Conservation (phyloP, 1,140 invertebrate species). For the Drosophila ogumai region DNA sequence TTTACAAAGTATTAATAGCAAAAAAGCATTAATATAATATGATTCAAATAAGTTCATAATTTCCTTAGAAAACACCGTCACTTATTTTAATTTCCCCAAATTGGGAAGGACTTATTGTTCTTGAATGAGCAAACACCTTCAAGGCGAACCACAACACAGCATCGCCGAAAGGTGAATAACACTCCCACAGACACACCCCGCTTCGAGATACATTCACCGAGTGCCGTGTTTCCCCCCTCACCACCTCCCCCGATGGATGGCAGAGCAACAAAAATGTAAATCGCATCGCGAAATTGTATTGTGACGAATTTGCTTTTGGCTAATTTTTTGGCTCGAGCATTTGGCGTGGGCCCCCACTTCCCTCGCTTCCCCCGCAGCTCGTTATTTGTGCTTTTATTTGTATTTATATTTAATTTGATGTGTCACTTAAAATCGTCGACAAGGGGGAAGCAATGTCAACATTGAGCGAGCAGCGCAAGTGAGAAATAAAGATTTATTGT, state of each 20-base stretch:
- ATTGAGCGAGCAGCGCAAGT: slow-evolving; percentile 12
- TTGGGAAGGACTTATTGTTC: slow-evolving; percentile 7
- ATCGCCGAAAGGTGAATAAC: slow-evolving; percentile 52
- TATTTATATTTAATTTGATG: slow-evolving; percentile 80
- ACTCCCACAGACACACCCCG: slow-evolving; percentile 15
- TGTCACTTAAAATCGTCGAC: slow-evolving; percentile 71
- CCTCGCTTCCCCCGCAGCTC: slow-evolving; percentile 9
- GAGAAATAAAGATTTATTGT: slow-evolving; percentile 78
- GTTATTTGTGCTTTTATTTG: slow-evolving; percentile 56
- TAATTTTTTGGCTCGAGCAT: slow-evolving; percentile 43
- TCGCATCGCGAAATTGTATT: slow-evolving; percentile 38
- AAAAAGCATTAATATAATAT: too few relatives aligned
- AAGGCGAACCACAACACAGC: slow-evolving; percentile 8
- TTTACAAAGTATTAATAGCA: too few relatives aligned
- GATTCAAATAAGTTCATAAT: neutral
- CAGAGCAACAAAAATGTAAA: slow-evolving; percentile 13
- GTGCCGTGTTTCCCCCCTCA: neutral
- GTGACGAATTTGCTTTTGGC: slow-evolving; percentile 53
- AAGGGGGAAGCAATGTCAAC: slow-evolving; percentile 34
- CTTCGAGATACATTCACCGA: neutral
- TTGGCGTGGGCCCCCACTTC: neutral
- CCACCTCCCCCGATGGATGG: neutral
- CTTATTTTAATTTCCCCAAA: slow-evolving; percentile 2
- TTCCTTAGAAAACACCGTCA: too few relatives aligned
- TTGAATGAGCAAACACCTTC: slow-evolving; percentile 6